Base-by-base conservation (phyloP, 2,113 vertebrate species). In the Murina feae region DNA sequence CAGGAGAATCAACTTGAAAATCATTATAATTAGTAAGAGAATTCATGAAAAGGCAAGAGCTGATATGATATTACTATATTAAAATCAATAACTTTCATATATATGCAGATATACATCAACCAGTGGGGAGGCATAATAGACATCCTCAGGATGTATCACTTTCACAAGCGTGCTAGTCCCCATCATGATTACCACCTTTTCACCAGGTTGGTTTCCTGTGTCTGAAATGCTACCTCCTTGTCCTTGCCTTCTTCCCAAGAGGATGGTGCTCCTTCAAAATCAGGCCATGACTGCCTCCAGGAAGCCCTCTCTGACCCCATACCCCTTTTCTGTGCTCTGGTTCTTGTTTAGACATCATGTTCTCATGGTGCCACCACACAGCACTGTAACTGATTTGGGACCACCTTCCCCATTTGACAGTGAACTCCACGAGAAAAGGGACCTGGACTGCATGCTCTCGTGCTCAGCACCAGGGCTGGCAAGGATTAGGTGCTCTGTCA, bases 11-110 rank as follows among this genome's bases (percentile, higher is more conserved):
- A 44, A 93, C 12, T 35, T 28, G 53, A 86, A 75, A 55, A n/a
- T 9, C 47, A 93, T 87, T 83, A 83, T 18, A 68, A 86, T 92
- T 90, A 81, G n/a, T 51, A 80, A 66, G 28, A 84, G 12, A 95
- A 80, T 35, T 88, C 30, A 66, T 30, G 42, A 79, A 76, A 95
- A 58, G 28, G 30, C 13, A 76, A 93, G 28, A 32, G 13, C 44
- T 39, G 14, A 58, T 32, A 58, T 11, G 76, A 84, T 79, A 87
- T 83, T 82, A 81, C 39, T 78, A 86, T 12, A n/a, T 25, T 28
- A 11, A 76, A 94, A 90, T 87, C 74, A 88, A 74, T 25, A 58
- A 17, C 3, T 89, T 82, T 82, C 49, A 51, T 63, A 49, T 44
- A 79, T 47, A 28, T 28, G 25, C 10, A 37, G 5, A 69, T 69